These are phyloP conservation scores for Ceyx cyanopectus DNA, from an alignment of 2,113 vertebrate species.

Conservation along the genomic window DNA sequence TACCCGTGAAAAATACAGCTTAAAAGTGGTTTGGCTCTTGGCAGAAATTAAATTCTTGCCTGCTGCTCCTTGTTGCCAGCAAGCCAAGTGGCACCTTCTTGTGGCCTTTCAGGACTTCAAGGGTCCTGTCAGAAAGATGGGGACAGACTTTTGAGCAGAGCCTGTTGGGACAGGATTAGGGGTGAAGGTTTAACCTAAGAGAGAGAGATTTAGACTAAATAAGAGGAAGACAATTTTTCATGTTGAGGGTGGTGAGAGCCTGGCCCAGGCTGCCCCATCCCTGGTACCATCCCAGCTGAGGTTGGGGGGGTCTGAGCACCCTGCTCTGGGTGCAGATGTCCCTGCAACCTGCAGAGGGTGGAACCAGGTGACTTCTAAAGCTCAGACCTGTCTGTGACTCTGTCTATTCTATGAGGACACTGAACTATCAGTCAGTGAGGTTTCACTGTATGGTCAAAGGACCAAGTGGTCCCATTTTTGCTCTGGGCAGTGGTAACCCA, in stretches of 20 bases:
- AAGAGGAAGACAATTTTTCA: neutral
- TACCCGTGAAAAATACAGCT: neutral
- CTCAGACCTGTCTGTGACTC: neutral
- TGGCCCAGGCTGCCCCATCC: too few species aligned
- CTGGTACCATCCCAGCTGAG: too few species aligned
- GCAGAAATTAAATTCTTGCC: neutral
- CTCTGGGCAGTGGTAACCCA: fast-evolving
- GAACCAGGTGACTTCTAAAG: too few species aligned
- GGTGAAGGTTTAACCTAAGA: neutral
- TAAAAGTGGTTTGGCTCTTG: neutral
- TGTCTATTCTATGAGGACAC: neutral
- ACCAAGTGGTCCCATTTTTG: neutral
- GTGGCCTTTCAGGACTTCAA: too few species aligned
- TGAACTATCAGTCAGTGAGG: fast-evolving
- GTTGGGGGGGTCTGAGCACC: too few species aligned
- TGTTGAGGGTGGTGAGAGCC: too few species aligned
- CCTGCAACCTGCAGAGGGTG: too few species aligned
- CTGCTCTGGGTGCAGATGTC: too few species aligned
- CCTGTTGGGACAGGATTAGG: neutral
- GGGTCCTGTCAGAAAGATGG: neutral
- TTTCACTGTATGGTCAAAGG: neutral
- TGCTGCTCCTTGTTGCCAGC: neutral
- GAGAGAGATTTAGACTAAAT: neutral
- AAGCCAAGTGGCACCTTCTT: neutral
- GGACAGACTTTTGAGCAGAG: neutral